Evolutionary conservation across 2,797 vertebrate genomes (phyloP), one percentile per base, ranked within the genome.

Genomic region (Ataeniobius toweri): DNA sequence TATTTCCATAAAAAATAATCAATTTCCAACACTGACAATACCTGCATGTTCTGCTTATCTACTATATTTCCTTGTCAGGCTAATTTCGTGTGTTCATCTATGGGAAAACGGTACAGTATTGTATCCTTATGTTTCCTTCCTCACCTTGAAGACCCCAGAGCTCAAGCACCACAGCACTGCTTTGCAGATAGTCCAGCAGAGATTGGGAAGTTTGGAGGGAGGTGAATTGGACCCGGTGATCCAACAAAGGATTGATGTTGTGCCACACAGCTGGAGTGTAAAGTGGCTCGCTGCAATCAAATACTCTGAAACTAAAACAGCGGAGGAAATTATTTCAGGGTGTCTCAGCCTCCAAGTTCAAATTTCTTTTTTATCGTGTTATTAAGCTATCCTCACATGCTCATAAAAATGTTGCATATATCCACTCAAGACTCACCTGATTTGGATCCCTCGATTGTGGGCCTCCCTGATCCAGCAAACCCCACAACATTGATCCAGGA

Each of bases 141-240:
- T 78, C 91, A 97, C 97, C 97, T 94, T 97, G 97, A 73, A 98
- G 96, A 3, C 97, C 97, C 97, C 97, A 97, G 48, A 98, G 94
- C 80, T 98, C 96, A 87, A 98, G 92, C 77, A 97, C 93, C 12
- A 98, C 91, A 24, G 97, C 97, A 6, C 95, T 96, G 89, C 94
- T 96, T 93, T 97, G 96, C 77, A 98, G 94, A 90, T 97, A 96
- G 80, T 92, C 94, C 28, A 97, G 93, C 85, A 98, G 96, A 18
- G 89, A 89, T 46, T 93, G 94, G 58, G 96, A 97, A 2, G 93
- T 94, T 48, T 90, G 94, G 68, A 95, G 83, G 48, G 96, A 93
- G 58, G 96, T 85, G 77, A 97, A 96, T 24, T 96, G 96, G 53
- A 96, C 53, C 18, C 91, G 92, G 90, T 97, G 95, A 75, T 96